These are phyloP conservation scores for Glyphotaelius pellucidus DNA, from an alignment of 2,888 invertebrate genomes.

Conservation along the genomic window DNA sequence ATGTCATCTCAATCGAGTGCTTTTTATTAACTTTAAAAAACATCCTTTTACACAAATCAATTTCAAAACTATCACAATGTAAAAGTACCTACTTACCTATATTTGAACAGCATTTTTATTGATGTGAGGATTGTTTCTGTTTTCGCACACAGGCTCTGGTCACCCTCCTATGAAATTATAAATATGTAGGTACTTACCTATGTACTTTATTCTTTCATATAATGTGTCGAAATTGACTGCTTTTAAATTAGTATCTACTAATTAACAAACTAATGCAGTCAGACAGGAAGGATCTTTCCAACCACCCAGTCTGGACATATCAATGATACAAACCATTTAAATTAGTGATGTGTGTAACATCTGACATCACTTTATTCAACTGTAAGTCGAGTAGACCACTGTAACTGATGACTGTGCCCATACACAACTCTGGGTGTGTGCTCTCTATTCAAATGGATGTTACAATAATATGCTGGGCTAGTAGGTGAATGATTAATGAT, in stretches of 20 bases:
- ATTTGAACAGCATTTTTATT: not conserved
- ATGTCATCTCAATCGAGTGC: too few species aligned
- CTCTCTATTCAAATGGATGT: not conserved
- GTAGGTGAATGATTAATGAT: not conserved
- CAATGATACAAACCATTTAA: constrained; percentile 59
- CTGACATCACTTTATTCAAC: constrained; percentile 44
- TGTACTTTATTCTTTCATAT: too few species aligned
- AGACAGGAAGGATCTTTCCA: not conserved
- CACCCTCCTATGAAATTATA: too few species aligned
- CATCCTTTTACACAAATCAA: too few species aligned
- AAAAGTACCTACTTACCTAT: too few species aligned
- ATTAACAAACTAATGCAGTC: not conserved
- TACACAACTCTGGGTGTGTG: not conserved
- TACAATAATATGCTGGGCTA: not conserved
- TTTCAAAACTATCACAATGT: too few species aligned
- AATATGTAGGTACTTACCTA: too few species aligned
- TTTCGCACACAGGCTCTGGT: not conserved
- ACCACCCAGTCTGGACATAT: not conserved
- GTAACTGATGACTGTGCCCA: not conserved
- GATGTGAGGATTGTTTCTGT: not conserved
- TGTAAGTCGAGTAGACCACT: not conserved
- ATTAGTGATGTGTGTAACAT: constrained; percentile 52
- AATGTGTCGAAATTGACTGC: not conserved
- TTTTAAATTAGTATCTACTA: not conserved
- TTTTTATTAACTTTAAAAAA: too few species aligned